These are phyloP conservation scores for Popillia japonica DNA, from an alignment of 1,140 invertebrate species.

Conservation along the genomic window DNA sequence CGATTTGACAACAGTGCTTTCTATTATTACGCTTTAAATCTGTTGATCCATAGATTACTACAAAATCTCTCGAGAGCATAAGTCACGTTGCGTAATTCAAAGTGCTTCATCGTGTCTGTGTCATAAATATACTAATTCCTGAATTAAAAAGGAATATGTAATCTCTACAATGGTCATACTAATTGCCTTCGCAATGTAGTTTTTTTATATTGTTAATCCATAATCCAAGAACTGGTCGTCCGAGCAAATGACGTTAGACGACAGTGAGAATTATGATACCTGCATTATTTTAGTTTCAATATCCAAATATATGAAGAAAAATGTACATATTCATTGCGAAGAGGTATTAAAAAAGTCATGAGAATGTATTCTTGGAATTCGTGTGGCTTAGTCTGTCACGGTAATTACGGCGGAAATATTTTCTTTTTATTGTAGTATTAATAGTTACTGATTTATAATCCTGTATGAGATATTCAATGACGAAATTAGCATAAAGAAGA, in stretches of 20 bases:
- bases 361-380: slow-evolving; percentile 29
- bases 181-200: slow-evolving; percentile 1
- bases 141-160: not conserved
- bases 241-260: not conserved
- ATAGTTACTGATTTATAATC: slow-evolving; percentile 24
- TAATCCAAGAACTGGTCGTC: not conserved
- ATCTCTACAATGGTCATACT: not conserved
- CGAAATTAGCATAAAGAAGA: slow-evolving; percentile 19
- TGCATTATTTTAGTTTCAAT: not conserved
- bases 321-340: not conserved
- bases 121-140: not conserved
- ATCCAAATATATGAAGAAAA: slow-evolving; percentile 16
- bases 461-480: slow-evolving; percentile 9
- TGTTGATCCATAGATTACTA: no score
- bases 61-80: no score
- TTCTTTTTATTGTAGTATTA: slow-evolving; percentile 19
- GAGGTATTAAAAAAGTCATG: slow-evolving; percentile 6
- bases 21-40: no score
- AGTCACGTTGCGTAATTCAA: not conserved
- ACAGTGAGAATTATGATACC: not conserved
- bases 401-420: slow-evolving; percentile 26
- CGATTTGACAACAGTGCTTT: no score
- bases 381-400: slow-evolving; percentile 18
- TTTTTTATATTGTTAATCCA: slow-evolving; percentile 17
- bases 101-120: not conserved